Conservation (phyloP, 2,888 invertebrate genomes). For the Ormyrus rosae region DNA sequence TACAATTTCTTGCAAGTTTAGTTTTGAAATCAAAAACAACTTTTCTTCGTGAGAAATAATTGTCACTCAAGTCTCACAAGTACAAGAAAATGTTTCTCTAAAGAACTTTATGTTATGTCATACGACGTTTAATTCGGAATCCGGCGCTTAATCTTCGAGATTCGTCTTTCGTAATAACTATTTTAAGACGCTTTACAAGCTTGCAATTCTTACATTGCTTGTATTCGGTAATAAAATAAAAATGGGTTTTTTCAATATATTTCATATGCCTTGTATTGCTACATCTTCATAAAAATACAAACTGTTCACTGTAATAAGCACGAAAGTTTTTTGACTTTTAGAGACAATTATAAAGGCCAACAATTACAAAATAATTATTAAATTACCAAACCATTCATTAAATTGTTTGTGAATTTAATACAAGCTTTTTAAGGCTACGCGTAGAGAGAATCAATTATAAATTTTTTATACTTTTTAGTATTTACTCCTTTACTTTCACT, state of each 20-base stretch:
- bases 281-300: constrained; percentile 27
- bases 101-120: constrained; percentile 5
- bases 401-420: no score
- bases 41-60: no score
- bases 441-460: no score
- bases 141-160: not conserved
- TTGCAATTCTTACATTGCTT: not conserved
- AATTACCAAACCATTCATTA: not conserved
- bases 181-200: not conserved
- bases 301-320: not conserved
- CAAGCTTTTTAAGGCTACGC: no score
- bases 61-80: no score
- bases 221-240: constrained; percentile 6
- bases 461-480: no score
- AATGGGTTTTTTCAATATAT: not conserved
- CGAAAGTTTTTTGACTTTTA: not conserved
- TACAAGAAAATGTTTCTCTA: not conserved
- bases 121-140: not conserved
- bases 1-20: no score
- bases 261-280: constrained; percentile 4
- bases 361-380: not conserved
- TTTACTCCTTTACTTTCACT: no score
- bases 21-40: no score
- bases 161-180: not conserved
- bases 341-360: not conserved